These are phyloP conservation scores for Elysia chlorotica DNA, from an alignment of 1,140 invertebrate species.

Conservation along the genomic window DNA sequence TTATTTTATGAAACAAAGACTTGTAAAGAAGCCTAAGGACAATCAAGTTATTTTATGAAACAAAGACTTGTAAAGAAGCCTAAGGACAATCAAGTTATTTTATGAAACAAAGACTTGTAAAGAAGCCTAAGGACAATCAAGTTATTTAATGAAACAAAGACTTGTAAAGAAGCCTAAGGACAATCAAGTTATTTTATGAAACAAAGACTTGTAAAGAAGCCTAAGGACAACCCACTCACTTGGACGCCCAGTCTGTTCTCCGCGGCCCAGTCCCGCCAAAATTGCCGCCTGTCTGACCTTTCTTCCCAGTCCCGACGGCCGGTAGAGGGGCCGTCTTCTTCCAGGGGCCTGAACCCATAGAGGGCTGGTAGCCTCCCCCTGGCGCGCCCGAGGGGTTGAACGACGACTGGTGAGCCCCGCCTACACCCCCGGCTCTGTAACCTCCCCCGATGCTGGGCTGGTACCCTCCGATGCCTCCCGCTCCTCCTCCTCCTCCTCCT, in stretches of 20 bases:
- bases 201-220: too few relatives aligned
- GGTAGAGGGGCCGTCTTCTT: constrained; percentile 42
- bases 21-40: too few relatives aligned
- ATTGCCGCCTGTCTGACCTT: constrained; percentile 30
- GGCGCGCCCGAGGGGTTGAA: not conserved
- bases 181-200: too few relatives aligned
- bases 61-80: too few relatives aligned
- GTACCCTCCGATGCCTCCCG: not conserved
- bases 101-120: too few relatives aligned
- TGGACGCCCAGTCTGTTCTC: constrained; percentile 53
- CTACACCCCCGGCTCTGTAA: not conserved
- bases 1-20: too few relatives aligned
- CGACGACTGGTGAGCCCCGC: not conserved
- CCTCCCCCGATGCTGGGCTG: not conserved
- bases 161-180: too few relatives aligned
- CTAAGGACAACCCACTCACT: constrained; percentile 38
- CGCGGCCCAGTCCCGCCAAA: constrained; percentile 30
- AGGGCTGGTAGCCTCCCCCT: constrained; percentile 5
- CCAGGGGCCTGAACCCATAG: constrained; percentile 33
- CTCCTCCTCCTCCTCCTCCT: not conserved
- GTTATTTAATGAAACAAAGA: too few relatives aligned
- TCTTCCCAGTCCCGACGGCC: constrained; percentile 30
- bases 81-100: too few relatives aligned
- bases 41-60: too few relatives aligned
- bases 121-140: too few relatives aligned